Evolutionary conservation across 2,888 invertebrate species (phyloP).

Genomic region (Lepidochrysops patricia): DNA sequence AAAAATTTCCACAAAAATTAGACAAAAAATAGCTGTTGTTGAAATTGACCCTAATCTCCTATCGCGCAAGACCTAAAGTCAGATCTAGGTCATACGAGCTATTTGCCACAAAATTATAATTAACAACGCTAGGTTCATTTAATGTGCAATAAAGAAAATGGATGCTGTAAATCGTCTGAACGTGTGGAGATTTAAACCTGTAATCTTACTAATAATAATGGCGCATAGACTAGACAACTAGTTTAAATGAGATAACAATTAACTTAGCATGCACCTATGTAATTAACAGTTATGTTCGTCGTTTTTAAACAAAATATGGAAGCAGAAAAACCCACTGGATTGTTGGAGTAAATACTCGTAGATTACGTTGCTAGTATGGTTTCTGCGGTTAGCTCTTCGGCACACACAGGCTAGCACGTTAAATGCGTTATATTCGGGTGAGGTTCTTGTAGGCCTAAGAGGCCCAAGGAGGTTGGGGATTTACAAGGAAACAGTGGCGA

Average conservation of each 20-base stretch:
- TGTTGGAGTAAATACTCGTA: no score
- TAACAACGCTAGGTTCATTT: not conserved
- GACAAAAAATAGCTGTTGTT: no score
- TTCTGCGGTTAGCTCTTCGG: no score
- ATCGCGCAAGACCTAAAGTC: not conserved
- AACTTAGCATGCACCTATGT: not conserved
- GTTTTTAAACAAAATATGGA: no score
- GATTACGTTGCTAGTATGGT: no score
- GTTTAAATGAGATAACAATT: not conserved
- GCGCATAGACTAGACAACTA: not conserved
- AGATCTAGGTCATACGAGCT: not conserved
- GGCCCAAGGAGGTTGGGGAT: no score
- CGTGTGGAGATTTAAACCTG: not conserved
- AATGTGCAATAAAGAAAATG: slow-evolving; percentile 3
- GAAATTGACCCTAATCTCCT: not conserved
- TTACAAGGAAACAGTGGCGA: no score
- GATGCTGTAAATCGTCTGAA: not conserved
- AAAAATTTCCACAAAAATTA: no score
- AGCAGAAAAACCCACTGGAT: no score
- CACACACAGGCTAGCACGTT: no score
- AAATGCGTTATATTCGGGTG: no score
- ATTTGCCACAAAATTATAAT: not conserved
- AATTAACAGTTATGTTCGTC: not conserved
- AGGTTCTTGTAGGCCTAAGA: no score
- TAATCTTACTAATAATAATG: not conserved